These are phyloP conservation scores for Isichthys henryi DNA, from an alignment of 2,113 vertebrate species.

Conservation along the genomic window DNA sequence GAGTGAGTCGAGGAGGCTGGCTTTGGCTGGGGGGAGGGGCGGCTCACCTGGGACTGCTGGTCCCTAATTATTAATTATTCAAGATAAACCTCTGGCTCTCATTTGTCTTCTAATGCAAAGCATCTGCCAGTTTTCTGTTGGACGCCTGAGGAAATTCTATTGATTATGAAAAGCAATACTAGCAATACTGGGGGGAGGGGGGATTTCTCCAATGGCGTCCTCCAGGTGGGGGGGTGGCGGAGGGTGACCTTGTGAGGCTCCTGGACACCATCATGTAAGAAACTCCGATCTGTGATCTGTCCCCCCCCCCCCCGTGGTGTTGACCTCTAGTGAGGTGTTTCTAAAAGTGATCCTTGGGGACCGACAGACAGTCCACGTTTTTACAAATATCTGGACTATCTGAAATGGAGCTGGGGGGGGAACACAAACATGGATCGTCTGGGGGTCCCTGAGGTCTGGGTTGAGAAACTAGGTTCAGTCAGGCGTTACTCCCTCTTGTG, in stretches of 20 bases:
- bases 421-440: background rate
- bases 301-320: background rate
- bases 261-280: background rate
- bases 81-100: conserved; percentile 26
- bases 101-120: conserved; percentile 44
- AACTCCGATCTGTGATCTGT: background rate
- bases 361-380: background rate
- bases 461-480: background rate
- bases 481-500: background rate
- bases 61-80: conserved; percentile 41
- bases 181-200: background rate
- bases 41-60: conserved; percentile 32
- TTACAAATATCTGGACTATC: background rate
- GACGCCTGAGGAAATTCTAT: conserved; percentile 25
- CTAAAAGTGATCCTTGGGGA: background rate
- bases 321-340: background rate
- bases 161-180: conserved; percentile 30
- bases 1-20: conserved; percentile 10
- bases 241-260: background rate
- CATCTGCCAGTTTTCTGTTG: conserved; percentile 33
- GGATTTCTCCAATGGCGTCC: background rate
- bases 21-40: background rate
- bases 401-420: background rate
- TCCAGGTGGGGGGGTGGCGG: background rate
- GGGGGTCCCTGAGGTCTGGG: background rate